Base-by-base conservation (phyloP, 2,797 vertebrate species). In the Lagorchestes hirsutus region DNA sequence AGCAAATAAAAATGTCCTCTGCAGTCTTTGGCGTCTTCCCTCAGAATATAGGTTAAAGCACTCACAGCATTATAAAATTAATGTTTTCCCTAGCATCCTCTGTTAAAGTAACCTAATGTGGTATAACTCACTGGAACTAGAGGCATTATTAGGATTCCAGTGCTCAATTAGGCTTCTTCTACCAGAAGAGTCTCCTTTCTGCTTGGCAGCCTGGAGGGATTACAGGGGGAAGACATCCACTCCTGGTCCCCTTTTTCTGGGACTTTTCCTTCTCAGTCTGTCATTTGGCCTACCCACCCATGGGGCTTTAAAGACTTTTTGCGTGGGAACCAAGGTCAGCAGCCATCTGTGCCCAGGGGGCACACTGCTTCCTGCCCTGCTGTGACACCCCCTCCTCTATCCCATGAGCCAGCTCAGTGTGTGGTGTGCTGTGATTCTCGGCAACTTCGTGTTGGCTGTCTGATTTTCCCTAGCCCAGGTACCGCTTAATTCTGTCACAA, bases 101-200 rank as follows among this genome's bases (percentile, higher is more conserved):
- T 50, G 31, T 46, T 87, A 87, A 87, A 50, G 22, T 11, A 82
- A 82, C 40, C 8, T 31, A 46, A 46, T 46, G 40, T 10, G n/a
- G n/a, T 74, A 40, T 8, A 22, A 74, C 18, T 82, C 34, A 82
- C 74, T 46, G 46, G 74, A 46, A 46, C 74, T 27, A 46, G 74
- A 46, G 3, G 74, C 8, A 82, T 46, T 87, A 9, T 87, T 46
- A 27, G 40, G 8, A 87, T 87, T 87, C 40, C 24, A 50, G 1
- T 5, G 13, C 24, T 87, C 40, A 87, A 27, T 46, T 46, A 24
- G 74, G 24, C 74, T 24, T 50, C 74, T 50, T 87, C 74, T 50
- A 87, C 74, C 22, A 87, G 54, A 34, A 95, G 28, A 29, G 52
- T n/a, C 67, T 92, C 34, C 92, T 92, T 58, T 87, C 58, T 54